Percentiles rank a stretch among this genome's conserved stretches.
Evolutionary conservation across 2,888 invertebrate genomes (phyloP).

Genomic region (Noctua janthe): DNA sequence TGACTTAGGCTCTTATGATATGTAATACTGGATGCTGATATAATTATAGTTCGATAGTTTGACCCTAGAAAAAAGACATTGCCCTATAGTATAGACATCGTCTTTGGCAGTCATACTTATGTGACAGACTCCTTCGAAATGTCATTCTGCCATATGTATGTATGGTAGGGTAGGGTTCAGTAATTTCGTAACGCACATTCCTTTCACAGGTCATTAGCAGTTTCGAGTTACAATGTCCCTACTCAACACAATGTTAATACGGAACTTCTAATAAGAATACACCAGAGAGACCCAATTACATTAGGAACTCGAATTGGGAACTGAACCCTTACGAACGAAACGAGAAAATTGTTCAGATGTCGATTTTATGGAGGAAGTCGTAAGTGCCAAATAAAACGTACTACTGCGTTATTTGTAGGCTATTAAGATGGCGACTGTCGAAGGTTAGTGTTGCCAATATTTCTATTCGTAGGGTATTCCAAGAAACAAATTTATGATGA

Average conservation of each 20-base stretch:
- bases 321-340: constrained; percentile 24
- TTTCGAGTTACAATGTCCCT: constrained; percentile 28
- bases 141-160: neutral
- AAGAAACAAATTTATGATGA: neutral
- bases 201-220: constrained; percentile 31
- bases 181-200: constrained; percentile 13
- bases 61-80: neutral
- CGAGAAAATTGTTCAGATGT: constrained; percentile 22
- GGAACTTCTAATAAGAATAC: constrained; percentile 42
- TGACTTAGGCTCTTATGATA: neutral
- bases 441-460: constrained; percentile 26
- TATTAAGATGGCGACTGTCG: constrained; percentile 30
- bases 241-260: constrained; percentile 21
- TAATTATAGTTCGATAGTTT: neutral
- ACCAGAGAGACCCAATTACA: constrained; percentile 52
- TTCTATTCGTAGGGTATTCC: neutral
- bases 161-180: neutral
- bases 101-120: neutral
- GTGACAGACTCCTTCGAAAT: neutral
- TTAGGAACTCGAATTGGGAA: constrained; percentile 28
- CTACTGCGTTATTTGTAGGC: constrained; percentile 20
- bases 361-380: constrained; percentile 43
- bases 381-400: constrained; percentile 43
- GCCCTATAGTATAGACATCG: neutral
- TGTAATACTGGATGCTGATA: neutral